phyloP scores from a whole-genome alignment of 1,140 invertebrate species.

The Drosophila kepulauana region DNA sequence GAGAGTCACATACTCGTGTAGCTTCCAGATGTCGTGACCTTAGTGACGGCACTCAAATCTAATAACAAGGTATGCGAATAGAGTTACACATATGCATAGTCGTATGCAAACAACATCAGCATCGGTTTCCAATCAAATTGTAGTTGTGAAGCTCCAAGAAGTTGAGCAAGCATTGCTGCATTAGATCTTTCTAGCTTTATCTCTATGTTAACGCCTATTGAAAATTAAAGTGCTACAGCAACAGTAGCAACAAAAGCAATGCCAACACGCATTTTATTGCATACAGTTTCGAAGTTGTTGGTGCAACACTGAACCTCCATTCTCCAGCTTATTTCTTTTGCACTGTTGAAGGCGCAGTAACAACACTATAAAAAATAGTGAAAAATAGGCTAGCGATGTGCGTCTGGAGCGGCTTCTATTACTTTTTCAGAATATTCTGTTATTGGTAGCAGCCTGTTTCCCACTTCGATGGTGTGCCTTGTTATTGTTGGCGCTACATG shows the following conservation, averaged over 20 bases:
- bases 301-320: background rate
- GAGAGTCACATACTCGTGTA: slow-evolving; percentile 16
- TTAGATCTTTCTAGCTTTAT: slow-evolving; percentile 15
- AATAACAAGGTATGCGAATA: slow-evolving; percentile 65
- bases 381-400: slow-evolving; percentile 35
- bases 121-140: slow-evolving; percentile 54
- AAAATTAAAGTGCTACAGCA: slow-evolving; percentile 54
- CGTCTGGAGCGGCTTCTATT: slow-evolving; percentile 29
- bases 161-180: background rate
- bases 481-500: slow-evolving; percentile 53
- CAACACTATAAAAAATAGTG: background rate
- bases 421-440: slow-evolving; percentile 35
- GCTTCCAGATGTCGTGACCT: slow-evolving; percentile 43
- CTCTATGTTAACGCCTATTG: slow-evolving; percentile 55
- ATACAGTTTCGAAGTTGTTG: slow-evolving; percentile 55
- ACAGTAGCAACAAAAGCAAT: background rate
- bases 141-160: slow-evolving; percentile 5
- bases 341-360: background rate
- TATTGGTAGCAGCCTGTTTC: slow-evolving; percentile 20
- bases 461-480: slow-evolving; percentile 35
- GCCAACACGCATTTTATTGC: slow-evolving; percentile 61
- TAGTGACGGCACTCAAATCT: slow-evolving; percentile 61
- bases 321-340: background rate
- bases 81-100: slow-evolving; percentile 39
- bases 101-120: slow-evolving; percentile 45